Percentiles rank a stretch among this genome's conserved stretches.
These are phyloP conservation scores for Panzeria rudis DNA, from an alignment of 2,888 invertebrate genomes.

Conservation along the genomic window DNA sequence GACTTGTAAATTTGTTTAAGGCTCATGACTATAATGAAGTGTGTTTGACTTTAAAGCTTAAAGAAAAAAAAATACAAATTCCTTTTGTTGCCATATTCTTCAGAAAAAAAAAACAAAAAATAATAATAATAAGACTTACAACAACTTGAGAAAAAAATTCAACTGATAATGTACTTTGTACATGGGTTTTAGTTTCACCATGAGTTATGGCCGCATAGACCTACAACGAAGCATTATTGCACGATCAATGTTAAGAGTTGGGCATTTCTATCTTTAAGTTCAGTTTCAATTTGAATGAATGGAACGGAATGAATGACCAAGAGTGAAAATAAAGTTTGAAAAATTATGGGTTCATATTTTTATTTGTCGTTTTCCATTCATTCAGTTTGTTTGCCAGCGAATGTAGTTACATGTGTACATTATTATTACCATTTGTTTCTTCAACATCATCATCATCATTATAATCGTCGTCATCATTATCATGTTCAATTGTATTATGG, in stretches of 20 bases:
- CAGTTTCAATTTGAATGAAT: slow-evolving; percentile 42
- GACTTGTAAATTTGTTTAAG: slow-evolving; percentile 77
- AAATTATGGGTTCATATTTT: slow-evolving; percentile 71
- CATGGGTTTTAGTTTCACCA: slow-evolving; percentile 52
- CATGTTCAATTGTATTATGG: slow-evolving; percentile 44
- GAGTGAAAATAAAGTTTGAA: slow-evolving; percentile 59
- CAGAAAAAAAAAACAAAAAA: slow-evolving; percentile 41
- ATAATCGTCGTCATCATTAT: slow-evolving; percentile 16
- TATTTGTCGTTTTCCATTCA: slow-evolving; percentile 58
- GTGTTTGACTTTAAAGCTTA: slow-evolving; percentile 65
- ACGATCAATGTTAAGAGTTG: slow-evolving; percentile 70
- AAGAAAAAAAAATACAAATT: slow-evolving; percentile 43
- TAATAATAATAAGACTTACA: slow-evolving; percentile 24
- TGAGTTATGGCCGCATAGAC: slow-evolving; percentile 66
- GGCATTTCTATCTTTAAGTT: slow-evolving; percentile 48
- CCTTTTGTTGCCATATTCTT: slow-evolving; percentile 68
- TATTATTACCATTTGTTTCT: slow-evolving; percentile 26
- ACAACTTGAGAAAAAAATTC: slow-evolving; percentile 33
- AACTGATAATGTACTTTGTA: slow-evolving; percentile 70
- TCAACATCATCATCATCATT: slow-evolving; percentile 12
- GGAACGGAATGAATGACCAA: slow-evolving; percentile 50
- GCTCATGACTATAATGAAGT: slow-evolving; percentile 74
- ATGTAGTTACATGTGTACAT: slow-evolving; percentile 54
- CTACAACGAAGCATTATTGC: slow-evolving; percentile 74
- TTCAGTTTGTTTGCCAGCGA: slow-evolving; percentile 34